A percentile compares a stretch with the other conserved stretches of the same genome.
Conservation (phyloP, 2,888 invertebrate genomes). For the Campaea margaritaria region DNA sequence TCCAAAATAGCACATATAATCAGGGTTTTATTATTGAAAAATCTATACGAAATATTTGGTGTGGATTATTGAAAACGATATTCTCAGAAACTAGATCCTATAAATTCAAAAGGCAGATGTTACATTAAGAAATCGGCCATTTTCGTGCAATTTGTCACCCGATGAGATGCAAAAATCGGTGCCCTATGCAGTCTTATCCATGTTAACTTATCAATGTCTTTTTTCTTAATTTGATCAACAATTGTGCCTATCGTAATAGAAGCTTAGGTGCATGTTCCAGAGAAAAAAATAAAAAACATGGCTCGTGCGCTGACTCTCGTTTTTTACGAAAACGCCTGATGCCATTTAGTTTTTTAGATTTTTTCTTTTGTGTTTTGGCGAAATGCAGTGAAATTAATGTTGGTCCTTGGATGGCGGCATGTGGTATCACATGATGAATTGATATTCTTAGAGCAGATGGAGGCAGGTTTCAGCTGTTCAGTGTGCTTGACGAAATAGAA, state of each 20-base stretch:
- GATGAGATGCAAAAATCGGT: no score
- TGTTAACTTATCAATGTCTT: constrained; percentile 49
- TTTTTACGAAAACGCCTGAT: constrained; percentile 71
- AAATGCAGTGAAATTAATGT: constrained; percentile 73
- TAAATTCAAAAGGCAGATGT: no score
- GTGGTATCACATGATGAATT: constrained; percentile 66
- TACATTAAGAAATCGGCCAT: no score
- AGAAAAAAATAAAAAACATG: constrained; percentile 64
- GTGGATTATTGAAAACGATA: no score
- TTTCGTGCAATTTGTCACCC: no score
- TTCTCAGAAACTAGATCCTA: no score
- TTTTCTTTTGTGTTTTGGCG: constrained; percentile 64
- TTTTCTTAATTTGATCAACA: constrained; percentile 80
- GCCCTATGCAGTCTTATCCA: constrained; percentile 52
- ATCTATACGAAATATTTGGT: no score
- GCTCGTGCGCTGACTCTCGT: constrained; percentile 79
- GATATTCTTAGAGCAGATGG: constrained; percentile 58
- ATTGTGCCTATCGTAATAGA: constrained; percentile 71
- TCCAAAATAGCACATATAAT: no score
- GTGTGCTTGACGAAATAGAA: constrained; percentile 26
- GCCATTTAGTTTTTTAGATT: constrained; percentile 51
- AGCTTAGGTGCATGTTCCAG: constrained; percentile 48
- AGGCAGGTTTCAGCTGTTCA: constrained; percentile 45
- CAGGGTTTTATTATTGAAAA: no score
- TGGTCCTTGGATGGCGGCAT: constrained; percentile 54